Conservation (phyloP, 2,797 vertebrate species). For the Microctenopoma stevenorrisi region DNA sequence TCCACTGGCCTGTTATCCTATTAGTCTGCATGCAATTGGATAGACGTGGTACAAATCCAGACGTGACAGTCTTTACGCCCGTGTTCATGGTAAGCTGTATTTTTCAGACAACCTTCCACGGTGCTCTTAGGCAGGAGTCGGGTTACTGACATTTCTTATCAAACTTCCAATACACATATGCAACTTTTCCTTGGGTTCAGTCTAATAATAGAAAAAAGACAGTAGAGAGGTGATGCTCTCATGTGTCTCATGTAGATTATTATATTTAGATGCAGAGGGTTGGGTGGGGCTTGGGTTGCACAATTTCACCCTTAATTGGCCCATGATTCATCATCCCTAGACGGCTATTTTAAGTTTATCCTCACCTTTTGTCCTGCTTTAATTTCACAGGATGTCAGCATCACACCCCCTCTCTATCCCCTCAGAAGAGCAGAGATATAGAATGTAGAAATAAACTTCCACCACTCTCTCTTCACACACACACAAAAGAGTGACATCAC, state of each 20-base stretch:
- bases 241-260: conserved; percentile 4
- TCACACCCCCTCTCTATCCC: conserved; percentile 16
- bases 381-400: conserved; percentile 50
- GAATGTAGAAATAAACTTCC: conserved; percentile 62
- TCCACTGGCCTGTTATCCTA: conserved; percentile 58
- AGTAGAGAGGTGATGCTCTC: background rate
- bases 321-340: conserved; percentile 61
- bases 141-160: background rate
- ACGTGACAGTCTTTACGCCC: conserved; percentile 20
- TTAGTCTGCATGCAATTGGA: conserved; percentile 50
- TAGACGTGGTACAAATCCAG: conserved; percentile 38
- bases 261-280: conserved; percentile 38
- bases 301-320: conserved; percentile 63
- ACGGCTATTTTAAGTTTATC: conserved; percentile 63
- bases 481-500: conserved; percentile 73
- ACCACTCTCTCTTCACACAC: conserved; percentile 22
- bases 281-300: background rate
- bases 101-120: conserved; percentile 20
- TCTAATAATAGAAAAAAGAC: conserved; percentile 11
- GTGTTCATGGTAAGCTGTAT: conserved; percentile 12
- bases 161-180: background rate
- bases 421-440: conserved; percentile 39
- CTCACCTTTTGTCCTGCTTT: conserved; percentile 41
- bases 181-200: background rate
- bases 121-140: conserved; percentile 10